These are phyloP conservation scores for Porites australiensis DNA, from an alignment of 64 coral and sea anemone genomes.

Conservation along the genomic window DNA sequence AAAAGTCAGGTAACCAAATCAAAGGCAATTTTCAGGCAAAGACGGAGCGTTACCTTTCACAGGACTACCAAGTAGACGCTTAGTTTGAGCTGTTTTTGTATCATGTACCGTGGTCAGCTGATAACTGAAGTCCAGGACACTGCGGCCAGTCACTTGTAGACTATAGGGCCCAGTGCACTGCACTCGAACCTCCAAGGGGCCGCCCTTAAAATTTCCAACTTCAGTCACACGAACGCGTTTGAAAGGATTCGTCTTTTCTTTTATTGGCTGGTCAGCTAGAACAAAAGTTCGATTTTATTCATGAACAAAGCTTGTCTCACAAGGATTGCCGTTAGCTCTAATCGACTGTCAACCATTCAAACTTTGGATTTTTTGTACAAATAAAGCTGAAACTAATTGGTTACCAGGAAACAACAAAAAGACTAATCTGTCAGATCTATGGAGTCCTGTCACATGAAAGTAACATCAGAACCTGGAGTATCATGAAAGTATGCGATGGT, in stretches of 20 bases:
- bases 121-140: conserved; percentile 65
- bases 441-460: no score
- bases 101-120: conserved; percentile 49
- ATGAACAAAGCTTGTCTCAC: neutral
- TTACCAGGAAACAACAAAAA: no score
- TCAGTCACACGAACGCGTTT: conserved; percentile 49
- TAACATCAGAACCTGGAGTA: no score
- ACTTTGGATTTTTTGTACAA: no score
- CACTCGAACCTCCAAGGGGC: conserved; percentile 42
- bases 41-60: conserved; percentile 34
- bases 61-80: conserved; percentile 42
- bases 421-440: no score
- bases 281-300: neutral
- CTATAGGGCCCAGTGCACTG: conserved; percentile 53
- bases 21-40: neutral
- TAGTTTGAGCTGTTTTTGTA: neutral
- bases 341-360: no score
- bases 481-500: no score
- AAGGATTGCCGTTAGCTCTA: no score
- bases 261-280: conserved; percentile 11
- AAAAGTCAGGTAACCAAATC: no score
- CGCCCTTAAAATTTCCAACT: conserved; percentile 9
- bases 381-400: no score
- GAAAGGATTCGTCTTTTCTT: neutral
- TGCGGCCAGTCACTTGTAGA: conserved; percentile 69